Conservation (phyloP, 2,888 invertebrate genomes). For the Poecilus cupreus region DNA sequence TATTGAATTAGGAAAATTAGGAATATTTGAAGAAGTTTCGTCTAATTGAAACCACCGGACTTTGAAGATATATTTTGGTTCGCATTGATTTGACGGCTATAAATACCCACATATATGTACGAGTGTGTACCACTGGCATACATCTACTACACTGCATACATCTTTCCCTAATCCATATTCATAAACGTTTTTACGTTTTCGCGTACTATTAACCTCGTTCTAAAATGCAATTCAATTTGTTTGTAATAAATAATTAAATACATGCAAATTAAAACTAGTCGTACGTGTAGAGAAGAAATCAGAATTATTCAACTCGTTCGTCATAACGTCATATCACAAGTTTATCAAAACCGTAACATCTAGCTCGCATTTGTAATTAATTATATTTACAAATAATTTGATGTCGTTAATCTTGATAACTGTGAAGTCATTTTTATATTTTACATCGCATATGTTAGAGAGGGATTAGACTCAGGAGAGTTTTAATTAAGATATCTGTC, state of each 20-base stretch:
- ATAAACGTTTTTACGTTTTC: background rate
- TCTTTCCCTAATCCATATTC: constrained; percentile 25
- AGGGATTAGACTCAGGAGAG: constrained; percentile 8
- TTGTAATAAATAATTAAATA: constrained; percentile 13
- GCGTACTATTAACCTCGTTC: constrained; percentile 23
- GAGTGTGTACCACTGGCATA: too few species aligned
- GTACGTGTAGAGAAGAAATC: background rate
- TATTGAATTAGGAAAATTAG: too few species aligned
- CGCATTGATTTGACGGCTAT: too few species aligned
- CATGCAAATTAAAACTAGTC: background rate
- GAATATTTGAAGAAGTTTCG: too few species aligned
- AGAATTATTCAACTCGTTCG: background rate
- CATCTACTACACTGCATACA: too few species aligned
- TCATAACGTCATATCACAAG: background rate
- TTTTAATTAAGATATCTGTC: constrained; percentile 55
- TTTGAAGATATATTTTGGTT: too few species aligned
- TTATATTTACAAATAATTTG: constrained; percentile 52
- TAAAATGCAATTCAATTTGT: background rate
- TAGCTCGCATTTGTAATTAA: constrained; percentile 38
- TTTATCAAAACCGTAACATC: constrained; percentile 25
- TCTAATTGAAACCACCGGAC: too few species aligned
- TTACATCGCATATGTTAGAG: constrained; percentile 44
- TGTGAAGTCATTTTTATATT: constrained; percentile 41
- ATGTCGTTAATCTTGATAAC: constrained; percentile 50
- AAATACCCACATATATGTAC: too few species aligned